Evolutionary conservation across 2,113 vertebrate species (phyloP), one percentile per base, ranked within the genome.

Genomic region (Eclectus roratus): DNA sequence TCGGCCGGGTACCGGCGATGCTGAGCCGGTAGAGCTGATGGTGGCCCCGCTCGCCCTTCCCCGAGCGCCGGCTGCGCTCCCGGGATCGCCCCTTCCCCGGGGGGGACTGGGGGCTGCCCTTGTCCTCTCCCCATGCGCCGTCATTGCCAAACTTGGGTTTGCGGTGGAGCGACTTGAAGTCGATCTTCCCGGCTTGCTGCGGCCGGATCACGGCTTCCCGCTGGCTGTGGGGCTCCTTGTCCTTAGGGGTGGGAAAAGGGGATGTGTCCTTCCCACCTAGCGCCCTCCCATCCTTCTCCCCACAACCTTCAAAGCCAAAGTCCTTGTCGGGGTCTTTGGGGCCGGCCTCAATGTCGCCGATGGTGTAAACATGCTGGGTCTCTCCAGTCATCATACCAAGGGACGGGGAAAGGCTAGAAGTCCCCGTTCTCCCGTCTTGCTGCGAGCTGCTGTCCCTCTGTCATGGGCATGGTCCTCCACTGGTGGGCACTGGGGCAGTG

Each of bases 181-280:
- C 98, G 66, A 98, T 99, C 87, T 98, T 98, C 18, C 98, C 98
- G 6, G 98, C 97, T 94, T 98, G 99, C 97, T 98, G 98, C 5
- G 98, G 99, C 93, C 98, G 98, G 96, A 99, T 98, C 87, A 99
- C 98, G 76, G 99, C 99, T 96, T 99, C 99, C 61, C 99, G 97
- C 94, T 99, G 99, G 95, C 98, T 98, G 20, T 98, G 97, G 87
- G 96, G 96, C 82, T 98, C 98, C 95, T 97, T 97, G 71, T 98
- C 98, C 95, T 98, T 99, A 87, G 97, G 91, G 96, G 96, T 37
- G 60, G 91, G 44, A 35, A 96, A 96, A 64, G 97, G 97, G 81
- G 97, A 72, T 49, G 94, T 91, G 84, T 93, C 97, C 92, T 97
- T 96, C 90, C 92, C 91, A 65, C 96, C 69, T 28, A 47, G 91